Evolutionary conservation across 2,888 invertebrate species (phyloP).

Genomic region (Coenonympha glycerion): DNA sequence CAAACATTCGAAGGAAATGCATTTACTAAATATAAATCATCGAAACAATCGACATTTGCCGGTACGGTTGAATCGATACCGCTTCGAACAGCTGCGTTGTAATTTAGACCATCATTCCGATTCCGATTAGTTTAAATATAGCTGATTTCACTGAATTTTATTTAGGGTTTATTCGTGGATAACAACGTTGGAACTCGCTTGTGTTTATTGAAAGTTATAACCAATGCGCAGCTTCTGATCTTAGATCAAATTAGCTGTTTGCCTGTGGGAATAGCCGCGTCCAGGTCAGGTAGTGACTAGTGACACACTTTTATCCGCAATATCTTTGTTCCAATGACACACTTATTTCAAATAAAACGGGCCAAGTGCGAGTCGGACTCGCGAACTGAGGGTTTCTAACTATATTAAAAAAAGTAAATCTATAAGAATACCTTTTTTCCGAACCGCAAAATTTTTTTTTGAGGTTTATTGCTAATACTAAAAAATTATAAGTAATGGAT

Average conservation of each 20-base stretch:
- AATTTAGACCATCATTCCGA: constrained; percentile 43
- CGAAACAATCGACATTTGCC: constrained; percentile 37
- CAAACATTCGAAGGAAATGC: constrained; percentile 37
- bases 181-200: constrained; percentile 30
- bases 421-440: too few relatives aligned
- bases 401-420: too few relatives aligned
- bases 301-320: constrained; percentile 48
- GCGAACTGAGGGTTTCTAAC: too few relatives aligned
- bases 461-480: too few relatives aligned
- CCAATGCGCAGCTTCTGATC: not conserved
- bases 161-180: constrained; percentile 39
- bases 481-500: too few relatives aligned
- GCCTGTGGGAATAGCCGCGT: constrained; percentile 43
- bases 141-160: constrained; percentile 35
- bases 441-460: too few relatives aligned
- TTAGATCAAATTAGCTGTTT: constrained; percentile 5
- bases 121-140: constrained; percentile 53
- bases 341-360: too few relatives aligned
- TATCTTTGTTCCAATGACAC: constrained; percentile 21
- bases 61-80: constrained; percentile 33
- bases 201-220: not conserved
- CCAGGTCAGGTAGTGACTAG: constrained; percentile 50
- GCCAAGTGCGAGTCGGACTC: too few relatives aligned
- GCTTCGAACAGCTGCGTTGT: constrained; percentile 34
- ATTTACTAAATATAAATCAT: constrained; percentile 49